Percentiles rank a stretch among this genome's conserved stretches.
phyloP scores from a whole-genome alignment of 2,113 vertebrate species.

The Ailuropoda melanoleuca region DNA sequence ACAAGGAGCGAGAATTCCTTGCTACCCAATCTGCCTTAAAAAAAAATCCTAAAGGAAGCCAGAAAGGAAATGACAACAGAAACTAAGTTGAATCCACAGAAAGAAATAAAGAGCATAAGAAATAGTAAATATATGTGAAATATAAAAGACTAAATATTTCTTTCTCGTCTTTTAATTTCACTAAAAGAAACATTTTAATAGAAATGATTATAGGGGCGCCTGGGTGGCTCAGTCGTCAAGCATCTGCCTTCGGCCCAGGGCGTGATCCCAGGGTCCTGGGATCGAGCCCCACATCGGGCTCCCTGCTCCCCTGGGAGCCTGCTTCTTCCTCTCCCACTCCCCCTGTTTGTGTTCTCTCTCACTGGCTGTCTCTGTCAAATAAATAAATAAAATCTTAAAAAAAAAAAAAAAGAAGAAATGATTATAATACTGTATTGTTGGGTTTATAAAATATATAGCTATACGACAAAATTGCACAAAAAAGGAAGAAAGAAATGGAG shows the following conservation, averaged over 20 bases:
- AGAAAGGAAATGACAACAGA: constrained; percentile 13
- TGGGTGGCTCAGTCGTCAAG: no score
- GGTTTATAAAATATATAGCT: neutral
- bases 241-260: no score
- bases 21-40: neutral
- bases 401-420: neutral
- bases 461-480: constrained; percentile 5
- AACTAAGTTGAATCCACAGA: neutral
- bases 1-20: neutral
- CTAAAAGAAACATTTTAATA: neutral
- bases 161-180: neutral
- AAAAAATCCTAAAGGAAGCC: neutral
- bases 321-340: no score
- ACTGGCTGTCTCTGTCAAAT: no score
- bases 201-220: neutral
- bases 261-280: no score
- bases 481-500: neutral
- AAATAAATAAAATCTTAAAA: no score
- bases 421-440: neutral
- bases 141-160: neutral
- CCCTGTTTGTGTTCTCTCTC: no score
- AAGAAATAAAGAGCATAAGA: neutral
- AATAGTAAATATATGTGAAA: neutral
- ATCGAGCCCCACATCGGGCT: no score
- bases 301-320: no score